Conservation (phyloP, 1,140 invertebrate genomes). For the Hyles euphorbiae region DNA sequence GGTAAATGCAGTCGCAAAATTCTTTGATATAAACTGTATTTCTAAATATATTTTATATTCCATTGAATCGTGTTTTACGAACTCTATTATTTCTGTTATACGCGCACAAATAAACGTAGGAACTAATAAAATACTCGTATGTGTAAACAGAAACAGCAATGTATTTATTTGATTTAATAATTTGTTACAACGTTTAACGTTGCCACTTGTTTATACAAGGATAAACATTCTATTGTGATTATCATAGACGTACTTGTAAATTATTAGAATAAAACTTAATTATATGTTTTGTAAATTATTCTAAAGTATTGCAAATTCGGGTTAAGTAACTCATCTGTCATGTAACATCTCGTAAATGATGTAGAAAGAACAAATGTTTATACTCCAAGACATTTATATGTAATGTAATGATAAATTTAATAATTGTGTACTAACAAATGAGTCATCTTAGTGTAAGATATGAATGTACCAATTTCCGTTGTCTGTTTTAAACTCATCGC, state of each 20-base stretch:
- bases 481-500: slow-evolving; percentile 40
- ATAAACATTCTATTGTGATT: slow-evolving; percentile 33
- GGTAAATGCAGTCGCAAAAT: too few relatives aligned
- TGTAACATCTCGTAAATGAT: slow-evolving; percentile 3
- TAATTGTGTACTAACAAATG: slow-evolving; percentile 22
- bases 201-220: slow-evolving; percentile 19
- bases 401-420: neutral
- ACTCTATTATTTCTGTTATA: too few relatives aligned
- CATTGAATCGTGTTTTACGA: too few relatives aligned
- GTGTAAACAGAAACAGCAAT: too few relatives aligned
- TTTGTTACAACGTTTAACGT: slow-evolving; percentile 42
- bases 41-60: too few relatives aligned
- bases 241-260: slow-evolving; percentile 23
- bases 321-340: slow-evolving; percentile 2
- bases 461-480: slow-evolving; percentile 43
- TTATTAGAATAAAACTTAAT: slow-evolving; percentile 19
- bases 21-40: too few relatives aligned
- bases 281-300: slow-evolving; percentile 21
- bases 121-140: too few relatives aligned
- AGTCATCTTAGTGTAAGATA: slow-evolving; percentile 38
- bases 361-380: slow-evolving; percentile 23
- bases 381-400: slow-evolving; percentile 15
- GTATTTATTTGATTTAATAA: too few relatives aligned
- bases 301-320: neutral
- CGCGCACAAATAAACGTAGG: too few relatives aligned